A percentile compares a stretch with the other conserved stretches of the same genome.
Evolutionary conservation across 2,797 vertebrate genomes (phyloP).

Genomic region (Urosaurus nigricauda): DNA sequence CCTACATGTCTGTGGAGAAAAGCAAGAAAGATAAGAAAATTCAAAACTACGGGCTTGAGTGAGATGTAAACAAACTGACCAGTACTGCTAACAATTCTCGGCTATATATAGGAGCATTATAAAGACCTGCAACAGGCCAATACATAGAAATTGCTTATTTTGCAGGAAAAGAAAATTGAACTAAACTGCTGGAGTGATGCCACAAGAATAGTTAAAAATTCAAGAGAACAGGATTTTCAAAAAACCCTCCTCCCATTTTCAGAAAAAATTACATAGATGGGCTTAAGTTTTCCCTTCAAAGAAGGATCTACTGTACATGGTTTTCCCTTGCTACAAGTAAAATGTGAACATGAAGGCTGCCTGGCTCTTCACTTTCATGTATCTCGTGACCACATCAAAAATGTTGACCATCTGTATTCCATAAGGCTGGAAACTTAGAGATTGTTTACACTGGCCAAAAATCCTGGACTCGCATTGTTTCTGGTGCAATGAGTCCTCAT

Average conservation of each 20-base stretch:
- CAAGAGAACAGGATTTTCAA: background rate
- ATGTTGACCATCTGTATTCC: background rate
- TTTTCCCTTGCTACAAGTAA: background rate
- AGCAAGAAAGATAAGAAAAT: background rate
- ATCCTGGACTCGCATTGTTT: no score
- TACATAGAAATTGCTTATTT: background rate
- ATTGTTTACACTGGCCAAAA: no score
- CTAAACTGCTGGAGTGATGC: background rate
- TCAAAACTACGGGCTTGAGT: background rate
- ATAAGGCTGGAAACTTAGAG: background rate
- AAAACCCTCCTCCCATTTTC: background rate
- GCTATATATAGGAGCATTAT: background rate
- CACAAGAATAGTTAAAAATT: background rate
- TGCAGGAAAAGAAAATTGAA: background rate
- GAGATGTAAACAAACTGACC: background rate
- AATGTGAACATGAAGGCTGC: background rate
- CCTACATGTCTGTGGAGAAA: background rate
- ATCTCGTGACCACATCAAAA: background rate
- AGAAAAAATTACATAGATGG: background rate
- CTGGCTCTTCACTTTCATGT: background rate
- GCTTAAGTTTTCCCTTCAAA: background rate
- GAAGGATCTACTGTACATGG: background rate
- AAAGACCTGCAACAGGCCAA: background rate
- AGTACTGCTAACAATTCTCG: background rate
- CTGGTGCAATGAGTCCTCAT: no score